phyloP scores from a whole-genome alignment of 2,888 invertebrate genomes.

The Luperina nickerlii region DNA sequence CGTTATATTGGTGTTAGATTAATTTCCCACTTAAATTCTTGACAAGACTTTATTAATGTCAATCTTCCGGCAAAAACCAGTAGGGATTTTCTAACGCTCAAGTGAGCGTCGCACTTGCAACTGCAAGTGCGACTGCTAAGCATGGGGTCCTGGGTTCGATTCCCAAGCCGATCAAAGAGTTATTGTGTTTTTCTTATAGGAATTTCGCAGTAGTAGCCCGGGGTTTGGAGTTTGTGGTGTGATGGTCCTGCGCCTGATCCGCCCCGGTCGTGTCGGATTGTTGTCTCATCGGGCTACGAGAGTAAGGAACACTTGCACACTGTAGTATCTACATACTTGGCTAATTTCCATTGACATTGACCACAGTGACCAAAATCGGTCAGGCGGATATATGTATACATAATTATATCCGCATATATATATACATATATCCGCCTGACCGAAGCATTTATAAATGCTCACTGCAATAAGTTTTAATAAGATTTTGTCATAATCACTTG shows the following conservation, averaged over 20 bases:
- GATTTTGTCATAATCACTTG: background rate
- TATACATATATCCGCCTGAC: no score
- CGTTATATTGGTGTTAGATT: background rate
- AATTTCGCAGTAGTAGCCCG: background rate
- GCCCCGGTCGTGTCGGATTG: background rate
- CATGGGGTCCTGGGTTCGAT: no score
- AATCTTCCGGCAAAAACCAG: no score
- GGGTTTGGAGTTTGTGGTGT: background rate
- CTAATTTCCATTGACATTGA: background rate
- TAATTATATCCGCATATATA: no score
- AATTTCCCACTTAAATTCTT: background rate
- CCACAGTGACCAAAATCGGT: background rate
- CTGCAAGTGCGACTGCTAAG: background rate
- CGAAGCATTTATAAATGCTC: background rate
- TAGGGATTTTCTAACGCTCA: background rate
- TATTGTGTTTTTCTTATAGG: background rate
- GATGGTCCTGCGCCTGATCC: background rate
- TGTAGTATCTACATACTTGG: background rate
- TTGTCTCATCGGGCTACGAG: background rate
- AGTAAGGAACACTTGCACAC: background rate
- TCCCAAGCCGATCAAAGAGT: background rate
- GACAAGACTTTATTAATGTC: no score
- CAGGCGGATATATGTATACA: background rate
- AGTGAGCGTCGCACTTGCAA: no score
- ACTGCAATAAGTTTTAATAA: background rate